Base-by-base conservation (phyloP, 2,113 vertebrate species). In the Sprattus sprattus region DNA sequence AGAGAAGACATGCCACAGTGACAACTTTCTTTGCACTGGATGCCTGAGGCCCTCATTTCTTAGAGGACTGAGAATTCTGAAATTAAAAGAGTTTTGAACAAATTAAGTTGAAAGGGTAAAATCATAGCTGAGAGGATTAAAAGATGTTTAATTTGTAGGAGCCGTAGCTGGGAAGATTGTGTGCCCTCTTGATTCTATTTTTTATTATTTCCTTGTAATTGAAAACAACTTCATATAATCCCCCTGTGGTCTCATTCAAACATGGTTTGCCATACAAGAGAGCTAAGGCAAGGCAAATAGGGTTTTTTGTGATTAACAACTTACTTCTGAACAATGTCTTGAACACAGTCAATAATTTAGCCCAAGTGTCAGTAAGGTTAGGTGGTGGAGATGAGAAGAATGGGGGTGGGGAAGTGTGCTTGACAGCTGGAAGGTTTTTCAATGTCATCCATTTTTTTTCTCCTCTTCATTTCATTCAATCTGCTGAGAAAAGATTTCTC, bases 81-180 rank as follows among this genome's bases (percentile, higher is more conserved):
- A 91, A 93, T 92, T 54, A 92, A 91, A 90, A 87, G 84, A 88
- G 91, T 92, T 92, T 78, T 87, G 60, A 89, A 91, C 90, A 93
- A 90, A 92, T 88, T 88, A 90, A 86, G 88, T 88, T 80, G 87
- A 89, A 88, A 86, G 88, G 91, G 89, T 86, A 89, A 87, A 87
- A 89, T 60, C 54, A 60, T 88, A 87, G 89, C 89, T 92, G 86
- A 90, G 91, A 90, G 91, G 91, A 92, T 92, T 92, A 92, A 85
- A 89, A 84, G 78, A 50, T 90, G 86, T 92, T 93, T 93, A 92
- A 92, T 92, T 92, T 91, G 89, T 90, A 89, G 92, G 90, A 93
- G 88, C 91, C 93, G 89, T 86, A 87, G 78, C 87, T 88, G 89
- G 86, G 89, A 89, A 83, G 81, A 39, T 57, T 88, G 85, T 81